phyloP scores from a whole-genome alignment of 2,888 invertebrate species.

The Cantharis rufa region DNA sequence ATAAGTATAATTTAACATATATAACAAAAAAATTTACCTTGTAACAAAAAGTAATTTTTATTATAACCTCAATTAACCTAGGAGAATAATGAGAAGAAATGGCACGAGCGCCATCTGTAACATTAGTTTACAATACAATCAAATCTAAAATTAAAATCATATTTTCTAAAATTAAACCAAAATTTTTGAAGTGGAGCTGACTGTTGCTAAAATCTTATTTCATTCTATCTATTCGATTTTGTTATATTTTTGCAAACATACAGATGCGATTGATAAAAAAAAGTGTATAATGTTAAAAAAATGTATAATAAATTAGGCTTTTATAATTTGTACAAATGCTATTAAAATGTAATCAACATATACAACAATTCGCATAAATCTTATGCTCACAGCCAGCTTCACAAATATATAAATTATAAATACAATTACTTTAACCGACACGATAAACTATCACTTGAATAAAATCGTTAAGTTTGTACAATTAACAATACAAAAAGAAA shows the following conservation, averaged over 20 bases:
- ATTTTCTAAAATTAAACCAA: background rate
- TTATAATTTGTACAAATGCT: background rate
- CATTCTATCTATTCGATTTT: background rate
- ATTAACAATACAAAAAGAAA: background rate
- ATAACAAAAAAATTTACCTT: background rate
- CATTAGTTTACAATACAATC: background rate
- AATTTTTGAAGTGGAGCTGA: background rate
- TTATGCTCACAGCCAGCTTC: constrained; percentile 14
- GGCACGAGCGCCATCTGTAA: background rate
- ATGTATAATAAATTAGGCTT: background rate
- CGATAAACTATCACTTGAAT: background rate
- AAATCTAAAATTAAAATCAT: background rate
- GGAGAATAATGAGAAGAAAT: constrained; percentile 10
- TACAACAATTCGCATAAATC: background rate
- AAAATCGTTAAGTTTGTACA: background rate
- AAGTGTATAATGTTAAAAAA: background rate
- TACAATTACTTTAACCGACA: background rate
- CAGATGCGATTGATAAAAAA: background rate
- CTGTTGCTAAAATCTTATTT: background rate
- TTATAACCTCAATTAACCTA: constrained; percentile 13
- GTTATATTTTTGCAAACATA: background rate
- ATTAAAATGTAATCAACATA: background rate
- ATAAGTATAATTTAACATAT: background rate
- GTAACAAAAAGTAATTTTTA: background rate
- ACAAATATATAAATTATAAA: background rate